A percentile compares a stretch with the other conserved stretches of the same genome.
These are phyloP conservation scores for Mormyrus lacerda DNA, from an alignment of 2,113 vertebrate genomes.

Conservation along the genomic window DNA sequence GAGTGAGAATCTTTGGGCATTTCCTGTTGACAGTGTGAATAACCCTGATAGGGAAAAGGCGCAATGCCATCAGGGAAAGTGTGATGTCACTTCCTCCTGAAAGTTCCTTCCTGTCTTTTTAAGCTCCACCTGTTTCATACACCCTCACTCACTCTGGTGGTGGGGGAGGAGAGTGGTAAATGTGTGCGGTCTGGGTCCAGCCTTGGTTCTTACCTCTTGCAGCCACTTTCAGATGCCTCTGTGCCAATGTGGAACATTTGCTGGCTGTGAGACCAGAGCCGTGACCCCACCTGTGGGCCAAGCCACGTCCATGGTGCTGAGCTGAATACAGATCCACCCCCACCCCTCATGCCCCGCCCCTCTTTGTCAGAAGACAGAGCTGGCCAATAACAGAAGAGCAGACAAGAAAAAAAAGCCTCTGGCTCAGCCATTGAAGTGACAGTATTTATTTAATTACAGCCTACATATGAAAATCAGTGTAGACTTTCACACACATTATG, in stretches of 20 bases:
- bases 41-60: neutral
- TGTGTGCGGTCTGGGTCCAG: neutral
- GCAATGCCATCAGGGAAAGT: neutral
- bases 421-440: neutral
- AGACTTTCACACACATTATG: neutral
- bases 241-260: neutral
- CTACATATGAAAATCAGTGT: neutral
- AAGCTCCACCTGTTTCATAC: neutral
- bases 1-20: neutral
- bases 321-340: neutral
- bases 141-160: neutral
- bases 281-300: neutral
- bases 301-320: neutral
- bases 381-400: neutral
- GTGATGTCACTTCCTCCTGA: neutral
- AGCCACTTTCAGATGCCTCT: neutral
- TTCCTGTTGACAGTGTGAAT: neutral
- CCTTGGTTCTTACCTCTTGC: neutral
- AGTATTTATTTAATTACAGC: neutral
- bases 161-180: neutral
- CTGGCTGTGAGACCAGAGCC: neutral
- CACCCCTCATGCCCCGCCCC: neutral
- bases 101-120: neutral
- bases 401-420: neutral
- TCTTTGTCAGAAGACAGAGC: neutral